Conservation (phyloP, 2,797 vertebrate genomes). For the Pangasius mekongensis region DNA sequence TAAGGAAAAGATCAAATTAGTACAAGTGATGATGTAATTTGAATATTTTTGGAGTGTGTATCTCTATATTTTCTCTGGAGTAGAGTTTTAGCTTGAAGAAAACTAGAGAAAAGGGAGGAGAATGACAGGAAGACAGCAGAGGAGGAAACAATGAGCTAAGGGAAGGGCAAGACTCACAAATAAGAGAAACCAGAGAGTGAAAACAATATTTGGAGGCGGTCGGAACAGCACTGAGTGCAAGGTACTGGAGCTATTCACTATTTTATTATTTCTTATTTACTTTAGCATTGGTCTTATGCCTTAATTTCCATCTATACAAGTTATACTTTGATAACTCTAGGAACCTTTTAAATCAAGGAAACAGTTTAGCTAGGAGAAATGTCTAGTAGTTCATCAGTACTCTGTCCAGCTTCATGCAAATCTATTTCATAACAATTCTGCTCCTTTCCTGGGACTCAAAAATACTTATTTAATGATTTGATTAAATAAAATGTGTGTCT, state of each 20-base stretch:
- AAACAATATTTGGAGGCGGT: slow-evolving; percentile 51
- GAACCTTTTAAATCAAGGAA: background rate
- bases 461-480: too few relatives aligned
- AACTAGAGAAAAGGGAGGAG: background rate
- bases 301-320: background rate
- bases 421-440: background rate
- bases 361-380: background rate
- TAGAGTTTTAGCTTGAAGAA: background rate
- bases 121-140: slow-evolving; percentile 17
- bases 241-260: slow-evolving; percentile 35
- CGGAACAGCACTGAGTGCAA: background rate
- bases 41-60: background rate
- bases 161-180: background rate
- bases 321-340: background rate
- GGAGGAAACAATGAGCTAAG: slow-evolving; percentile 15
- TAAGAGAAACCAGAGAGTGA: slow-evolving; percentile 51
- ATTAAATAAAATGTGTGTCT: background rate
- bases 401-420: background rate
- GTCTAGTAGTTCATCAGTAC: background rate
- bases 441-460: too few relatives aligned
- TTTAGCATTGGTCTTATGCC: background rate
- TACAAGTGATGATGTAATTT: background rate
- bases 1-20: too few relatives aligned
- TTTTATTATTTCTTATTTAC: background rate
- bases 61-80: background rate